Conservation (phyloP, 1,140 invertebrate genomes). For the Phymastichus coffea region DNA sequence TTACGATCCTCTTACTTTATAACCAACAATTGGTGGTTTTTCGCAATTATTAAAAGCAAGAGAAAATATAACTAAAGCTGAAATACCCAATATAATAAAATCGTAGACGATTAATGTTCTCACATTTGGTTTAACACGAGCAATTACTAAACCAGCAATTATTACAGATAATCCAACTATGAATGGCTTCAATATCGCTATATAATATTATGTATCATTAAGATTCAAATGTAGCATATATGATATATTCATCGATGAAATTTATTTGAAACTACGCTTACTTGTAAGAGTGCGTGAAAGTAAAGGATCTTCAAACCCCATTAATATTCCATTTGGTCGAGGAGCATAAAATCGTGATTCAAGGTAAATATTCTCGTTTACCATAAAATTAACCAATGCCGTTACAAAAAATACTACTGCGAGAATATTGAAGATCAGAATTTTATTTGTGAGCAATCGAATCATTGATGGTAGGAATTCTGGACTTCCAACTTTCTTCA, state of each 20-base stretch:
- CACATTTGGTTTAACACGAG: constrained; percentile 60
- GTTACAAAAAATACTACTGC: constrained; percentile 60
- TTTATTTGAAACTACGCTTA: constrained; percentile 26
- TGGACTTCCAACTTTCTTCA: constrained; percentile 38
- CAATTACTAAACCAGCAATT: constrained; percentile 63
- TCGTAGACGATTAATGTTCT: constrained; percentile 61
- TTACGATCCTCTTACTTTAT: constrained; percentile 47
- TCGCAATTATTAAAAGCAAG: constrained; percentile 65
- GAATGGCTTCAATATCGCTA: constrained; percentile 61
- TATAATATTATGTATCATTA: constrained; percentile 25
- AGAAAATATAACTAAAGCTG: constrained; percentile 56
- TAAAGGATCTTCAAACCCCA: constrained; percentile 60
- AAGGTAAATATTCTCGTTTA: constrained; percentile 61
- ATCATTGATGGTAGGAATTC: constrained; percentile 59
- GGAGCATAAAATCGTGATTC: constrained; percentile 63
- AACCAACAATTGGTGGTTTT: constrained; percentile 50
- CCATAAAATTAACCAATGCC: constrained; percentile 59
- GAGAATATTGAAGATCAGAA: constrained; percentile 62
- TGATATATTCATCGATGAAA: background rate
- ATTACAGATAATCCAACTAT: constrained; percentile 63
- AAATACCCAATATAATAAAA: constrained; percentile 55
- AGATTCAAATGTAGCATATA: too few relatives aligned
- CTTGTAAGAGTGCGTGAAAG: constrained; percentile 55
- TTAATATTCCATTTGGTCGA: constrained; percentile 54
- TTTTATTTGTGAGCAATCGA: constrained; percentile 62